Base-by-base conservation (phyloP, 2,797 vertebrate species). In the Lepus townsendii region DNA sequence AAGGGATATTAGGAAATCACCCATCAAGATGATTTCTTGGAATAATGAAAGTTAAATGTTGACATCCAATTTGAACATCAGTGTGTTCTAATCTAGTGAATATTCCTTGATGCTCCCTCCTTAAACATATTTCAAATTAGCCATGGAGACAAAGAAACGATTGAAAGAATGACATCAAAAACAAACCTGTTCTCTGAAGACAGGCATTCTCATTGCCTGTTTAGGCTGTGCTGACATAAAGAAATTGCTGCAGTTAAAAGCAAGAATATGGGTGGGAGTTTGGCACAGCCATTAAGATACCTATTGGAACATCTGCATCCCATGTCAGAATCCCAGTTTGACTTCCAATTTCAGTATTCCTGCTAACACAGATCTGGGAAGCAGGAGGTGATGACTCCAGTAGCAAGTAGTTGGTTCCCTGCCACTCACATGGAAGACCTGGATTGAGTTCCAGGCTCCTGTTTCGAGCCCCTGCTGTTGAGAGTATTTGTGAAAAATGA, bases 41-140 rank as follows among this genome's bases (percentile, higher is more conserved):
- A 16, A 17, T 76, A 75, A 73, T 69, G 14, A 76, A 91, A 80
- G 73, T 76, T 90, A 83, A 75, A 30, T 75, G 13, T 77, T 93
- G 19, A 77, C 12, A 88, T 93, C 69, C 50, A 62, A 6, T 38
- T 66, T 57, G 35, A 93, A 75, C 84, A 26, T 73, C 42, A 82
- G 5, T 17, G n/a, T 63, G 82, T 77, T 50, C 30, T 71, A 93
- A 50, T 35, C 24, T 87, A 19, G 17, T 30, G 68, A 24, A 27
- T 68, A 75, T 17, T 54, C 16, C 10, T 38, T 35, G 10, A 77
- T 71, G 30, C 5, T 65, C 20, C 73, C 38, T 78, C 5, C 17
- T 76, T 65, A 66, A 54, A 9, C n/a, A 77, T 19, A 87, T 73
- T 14, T 27, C 60, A 94, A 54, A 83, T 78, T 71, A 80, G 17